Conservation (phyloP, 2,113 vertebrate genomes). For the Castor canadensis region DNA sequence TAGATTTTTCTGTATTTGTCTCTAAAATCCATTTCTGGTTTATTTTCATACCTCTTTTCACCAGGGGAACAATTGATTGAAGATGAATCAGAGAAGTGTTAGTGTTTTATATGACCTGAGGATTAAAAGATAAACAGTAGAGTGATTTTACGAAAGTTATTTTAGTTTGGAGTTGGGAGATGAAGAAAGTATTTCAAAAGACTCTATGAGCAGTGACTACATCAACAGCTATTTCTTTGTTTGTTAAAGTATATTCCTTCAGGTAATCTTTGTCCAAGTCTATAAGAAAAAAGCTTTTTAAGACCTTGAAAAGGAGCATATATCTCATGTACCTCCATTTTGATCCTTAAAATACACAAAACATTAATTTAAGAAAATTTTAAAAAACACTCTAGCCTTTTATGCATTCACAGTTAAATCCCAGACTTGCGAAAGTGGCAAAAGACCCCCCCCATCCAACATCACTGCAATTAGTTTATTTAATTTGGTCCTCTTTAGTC, state of each 20-base stretch:
- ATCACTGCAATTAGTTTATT: slow-evolving; percentile 68
- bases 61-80: background rate
- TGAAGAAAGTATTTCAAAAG: slow-evolving; percentile 79
- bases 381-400: slow-evolving; percentile 64
- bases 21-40: background rate
- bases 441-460: slow-evolving; percentile 67
- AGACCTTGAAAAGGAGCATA: slow-evolving; percentile 53
- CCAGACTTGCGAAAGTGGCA: slow-evolving; percentile 54
- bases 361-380: slow-evolving; percentile 73
- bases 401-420: slow-evolving; percentile 63
- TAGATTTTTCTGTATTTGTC: background rate
- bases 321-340: slow-evolving; percentile 61
- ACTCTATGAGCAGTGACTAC: slow-evolving; percentile 50
- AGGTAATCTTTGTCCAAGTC: slow-evolving; percentile 49
- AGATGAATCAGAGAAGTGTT: background rate
- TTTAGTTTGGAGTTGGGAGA: slow-evolving; percentile 76
- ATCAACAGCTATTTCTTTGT: slow-evolving; percentile 62
- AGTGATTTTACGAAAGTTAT: slow-evolving; percentile 72
- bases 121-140: slow-evolving; percentile 80
- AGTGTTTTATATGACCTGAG: slow-evolving; percentile 66
- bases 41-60: background rate
- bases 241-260: slow-evolving; percentile 39
- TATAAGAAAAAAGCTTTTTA: slow-evolving; percentile 63
- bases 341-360: slow-evolving; percentile 64
- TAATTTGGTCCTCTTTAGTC: slow-evolving; percentile 66